Evolutionary conservation across 2,797 vertebrate species (phyloP), one percentile per base, ranked within the genome.

Genomic region (Picus viridis): DNA sequence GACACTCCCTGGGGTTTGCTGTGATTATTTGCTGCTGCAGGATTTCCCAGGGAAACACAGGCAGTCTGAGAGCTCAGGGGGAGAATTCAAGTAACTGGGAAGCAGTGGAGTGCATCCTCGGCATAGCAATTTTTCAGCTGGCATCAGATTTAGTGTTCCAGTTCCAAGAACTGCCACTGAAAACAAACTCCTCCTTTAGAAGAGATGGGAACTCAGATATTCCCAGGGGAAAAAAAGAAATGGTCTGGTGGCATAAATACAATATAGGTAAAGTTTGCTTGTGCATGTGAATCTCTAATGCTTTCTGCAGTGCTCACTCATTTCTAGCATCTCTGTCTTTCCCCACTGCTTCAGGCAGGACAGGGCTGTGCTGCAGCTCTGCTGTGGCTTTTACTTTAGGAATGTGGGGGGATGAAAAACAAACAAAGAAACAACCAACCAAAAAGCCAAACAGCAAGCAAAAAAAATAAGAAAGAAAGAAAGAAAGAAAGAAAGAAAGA

Each of bases 81-180:
- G 34, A 68, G 78, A 91, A 92, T 91, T 77, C 59, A 79, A 91
- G 86, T 58, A 68, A 73, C 69, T 90, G 83, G 83, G 74, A 92
- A 91, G 88, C 93, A 88, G 78, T 4, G 18, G 85, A 56, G 59
- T 86, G 90, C 92, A 95, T 74, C 61, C 91, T 81, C 83, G 92
- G 96, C 95, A 96, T 96, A 93, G 86, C 95, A 96, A 96, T 96
- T 96, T 82, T 95, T 91, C 81, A 92, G 58, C 6, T 96, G 95
- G 94, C 95, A 94, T 86, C 4, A 0, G 51, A 74, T 36, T 49
- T 80, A 19, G 59, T n/a, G 90, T 90, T 92, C 71, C 90, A 36
- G 81, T 95, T 96, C 95, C 95, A 96, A 95, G 91, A 93, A 71
- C 72, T 91, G 94, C 72, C 92, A 93, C 95, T 91, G 91, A 71